Evolutionary conservation across 1,140 invertebrate genomes (phyloP).

Genomic region (Notospermus geniculatus): DNA sequence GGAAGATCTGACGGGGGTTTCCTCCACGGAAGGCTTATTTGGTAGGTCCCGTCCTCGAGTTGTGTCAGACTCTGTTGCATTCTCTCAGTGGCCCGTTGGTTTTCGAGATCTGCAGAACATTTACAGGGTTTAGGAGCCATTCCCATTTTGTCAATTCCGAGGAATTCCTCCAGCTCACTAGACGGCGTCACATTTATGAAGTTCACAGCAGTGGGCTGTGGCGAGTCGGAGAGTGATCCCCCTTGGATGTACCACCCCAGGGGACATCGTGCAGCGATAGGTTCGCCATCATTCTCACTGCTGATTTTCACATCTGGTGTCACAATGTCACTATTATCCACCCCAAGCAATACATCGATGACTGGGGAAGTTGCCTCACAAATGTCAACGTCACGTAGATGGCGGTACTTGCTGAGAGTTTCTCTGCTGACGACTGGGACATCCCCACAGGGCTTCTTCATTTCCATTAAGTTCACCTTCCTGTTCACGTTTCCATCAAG

Average conservation of each 20-base stretch:
- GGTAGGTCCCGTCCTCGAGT: neutral
- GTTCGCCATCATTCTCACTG: neutral
- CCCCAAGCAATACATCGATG: conserved; percentile 10
- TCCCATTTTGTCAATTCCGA: neutral
- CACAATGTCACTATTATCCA: conserved; percentile 6
- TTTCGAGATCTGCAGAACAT: neutral
- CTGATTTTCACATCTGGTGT: neutral
- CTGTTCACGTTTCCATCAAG: neutral
- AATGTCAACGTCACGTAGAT: conserved; percentile 5
- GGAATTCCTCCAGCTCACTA: conserved; percentile 8
- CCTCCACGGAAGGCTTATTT: neutral
- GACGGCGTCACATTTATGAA: neutral
- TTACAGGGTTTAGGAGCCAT: neutral
- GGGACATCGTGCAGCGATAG: neutral
- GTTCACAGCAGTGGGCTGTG: neutral
- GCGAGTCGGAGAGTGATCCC: neutral
- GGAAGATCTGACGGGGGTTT: neutral
- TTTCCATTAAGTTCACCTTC: neutral
- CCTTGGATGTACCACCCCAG: conserved; percentile 11
- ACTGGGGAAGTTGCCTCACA: neutral
- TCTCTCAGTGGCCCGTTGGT: neutral
- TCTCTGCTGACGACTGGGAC: neutral
- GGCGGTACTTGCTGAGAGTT: neutral
- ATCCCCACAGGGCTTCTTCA: conserved; percentile 9
- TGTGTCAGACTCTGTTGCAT: neutral